Evolutionary conservation across 1,140 invertebrate species (phyloP).

Genomic region (Panonychus citri): DNA sequence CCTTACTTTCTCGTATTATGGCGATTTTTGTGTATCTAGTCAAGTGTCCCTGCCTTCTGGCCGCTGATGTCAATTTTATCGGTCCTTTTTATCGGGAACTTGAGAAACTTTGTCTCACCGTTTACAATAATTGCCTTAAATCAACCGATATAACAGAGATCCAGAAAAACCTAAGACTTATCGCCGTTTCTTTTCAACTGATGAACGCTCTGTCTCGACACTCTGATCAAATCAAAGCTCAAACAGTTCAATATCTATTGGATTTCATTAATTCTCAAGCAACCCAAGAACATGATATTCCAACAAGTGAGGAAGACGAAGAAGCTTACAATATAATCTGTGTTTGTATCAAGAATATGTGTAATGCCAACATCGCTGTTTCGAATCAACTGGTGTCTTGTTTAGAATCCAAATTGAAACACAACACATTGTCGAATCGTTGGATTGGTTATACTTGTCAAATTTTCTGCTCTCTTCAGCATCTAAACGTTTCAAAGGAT

Average conservation of each 20-base stretch:
- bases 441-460: not conserved
- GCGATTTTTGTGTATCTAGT: not conserved
- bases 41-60: slow-evolving; percentile 2
- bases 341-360: not conserved
- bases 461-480: not conserved
- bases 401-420: not conserved
- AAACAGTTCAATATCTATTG: not conserved
- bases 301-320: not conserved
- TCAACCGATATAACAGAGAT: not conserved
- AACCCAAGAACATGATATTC: not conserved
- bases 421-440: not conserved
- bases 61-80: not conserved
- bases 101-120: not conserved
- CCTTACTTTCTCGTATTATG: not conserved
- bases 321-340: not conserved
- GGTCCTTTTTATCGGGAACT: not conserved
- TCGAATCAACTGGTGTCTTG: not conserved
- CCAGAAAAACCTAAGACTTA: not conserved
- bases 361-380: not conserved
- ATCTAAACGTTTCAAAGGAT: not conserved
- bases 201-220: not conserved
- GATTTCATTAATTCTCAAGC: not conserved
- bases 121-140: not conserved
- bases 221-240: not conserved
- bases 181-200: not conserved